Percentiles rank a stretch among this genome's conserved stretches.
These are phyloP conservation scores for Didymodactylos carnosus DNA, from an alignment of 2,888 invertebrate genomes.

Conservation along the genomic window DNA sequence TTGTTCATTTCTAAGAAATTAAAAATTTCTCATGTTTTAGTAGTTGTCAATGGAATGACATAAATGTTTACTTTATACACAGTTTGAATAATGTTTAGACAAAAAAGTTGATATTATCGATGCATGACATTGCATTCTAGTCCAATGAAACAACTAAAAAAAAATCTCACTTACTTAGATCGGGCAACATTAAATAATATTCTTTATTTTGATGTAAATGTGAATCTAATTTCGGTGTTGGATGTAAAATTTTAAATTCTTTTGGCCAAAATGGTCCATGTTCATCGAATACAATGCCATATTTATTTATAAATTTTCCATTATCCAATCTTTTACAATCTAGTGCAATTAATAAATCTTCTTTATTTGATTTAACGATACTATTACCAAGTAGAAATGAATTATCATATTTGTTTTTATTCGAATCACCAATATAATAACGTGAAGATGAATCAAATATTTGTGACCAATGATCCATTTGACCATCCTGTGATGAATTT, in stretches of 20 bases:
- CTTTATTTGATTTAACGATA: not conserved
- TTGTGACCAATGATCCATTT: not conserved
- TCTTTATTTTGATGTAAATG: not conserved
- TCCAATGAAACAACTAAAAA: too few species aligned
- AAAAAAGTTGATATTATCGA: too few species aligned
- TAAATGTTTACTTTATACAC: too few species aligned
- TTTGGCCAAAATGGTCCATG: conserved; percentile 32
- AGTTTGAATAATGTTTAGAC: too few species aligned
- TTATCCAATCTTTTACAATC: not conserved
- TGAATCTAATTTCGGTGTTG: conserved; percentile 19
- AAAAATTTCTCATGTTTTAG: too few species aligned
- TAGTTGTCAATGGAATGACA: too few species aligned
- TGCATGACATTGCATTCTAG: too few species aligned
- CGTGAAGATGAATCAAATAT: too few species aligned
- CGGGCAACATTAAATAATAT: too few species aligned
- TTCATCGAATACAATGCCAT: conserved; percentile 24
- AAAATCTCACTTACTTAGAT: too few species aligned
- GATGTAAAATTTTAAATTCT: conserved; percentile 26
- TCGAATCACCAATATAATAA: too few species aligned
- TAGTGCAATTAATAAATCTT: not conserved
- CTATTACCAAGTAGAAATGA: not conserved
- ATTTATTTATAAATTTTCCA: conserved; percentile 22
- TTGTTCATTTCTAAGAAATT: too few species aligned
- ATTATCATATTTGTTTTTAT: not conserved
- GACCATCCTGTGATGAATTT: not conserved